Evolutionary conservation across 2,797 vertebrate species (phyloP), one percentile per base, ranked within the genome.

Genomic region (Enteromius argenteus): DNA sequence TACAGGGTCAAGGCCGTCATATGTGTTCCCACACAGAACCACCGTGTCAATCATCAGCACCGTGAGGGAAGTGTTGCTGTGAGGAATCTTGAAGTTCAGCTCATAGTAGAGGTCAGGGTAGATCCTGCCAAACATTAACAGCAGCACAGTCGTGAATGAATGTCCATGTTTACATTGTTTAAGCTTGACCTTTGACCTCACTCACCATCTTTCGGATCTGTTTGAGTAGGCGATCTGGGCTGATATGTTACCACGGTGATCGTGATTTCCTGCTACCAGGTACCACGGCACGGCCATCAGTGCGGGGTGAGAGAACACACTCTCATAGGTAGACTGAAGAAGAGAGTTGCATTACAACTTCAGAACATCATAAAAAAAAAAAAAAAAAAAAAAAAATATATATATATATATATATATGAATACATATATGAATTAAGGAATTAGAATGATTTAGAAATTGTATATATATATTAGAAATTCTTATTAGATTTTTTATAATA

Each of bases 21-120:
- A 90, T 0, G 93, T 93, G 87, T 94, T 93, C 4, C 94, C 94
- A 88, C 94, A 94, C 37, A 94, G 77, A 35, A 91, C 73, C 82
- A 93, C 92, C 0, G 93, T 95, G 80, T 95, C 93, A 11, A 92
- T 91, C 93, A 95, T 94, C 84, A 95, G 86, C 66, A 95, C 66
- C 0, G 83, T 91, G 89, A 94, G 5, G 0, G 91, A 88, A 39
- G 88, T 30, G 11, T 92, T 93, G 32, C 90, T 89, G 72, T 79
- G 82, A 17, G 92, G 92, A 81, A 93, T 79, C 46, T 86, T 89
- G 37, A 94, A 92, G 21, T 79, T 30, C 0, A 95, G 89, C 58
- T 93, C 77, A 30, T 94, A 94, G 83, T 93, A 93, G 15, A 94
- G 89, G 30, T 85, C 83, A 1, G 92, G 93, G 76, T 90, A 95